phyloP scores from a whole-genome alignment of 2,113 vertebrate species.

The Arizona elegans region DNA sequence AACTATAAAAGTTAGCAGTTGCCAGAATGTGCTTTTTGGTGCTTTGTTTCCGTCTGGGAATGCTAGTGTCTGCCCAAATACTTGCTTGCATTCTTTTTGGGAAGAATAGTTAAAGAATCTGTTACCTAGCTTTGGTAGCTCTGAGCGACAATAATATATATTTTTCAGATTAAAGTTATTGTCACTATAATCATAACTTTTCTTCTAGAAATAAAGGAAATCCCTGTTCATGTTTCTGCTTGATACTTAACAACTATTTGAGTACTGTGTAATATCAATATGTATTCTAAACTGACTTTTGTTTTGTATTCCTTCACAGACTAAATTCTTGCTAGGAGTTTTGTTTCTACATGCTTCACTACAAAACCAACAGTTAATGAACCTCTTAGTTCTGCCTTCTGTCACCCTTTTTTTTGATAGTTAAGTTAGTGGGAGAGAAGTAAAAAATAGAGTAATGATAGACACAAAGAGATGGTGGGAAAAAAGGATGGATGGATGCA shows the following conservation, averaged over 20 bases:
- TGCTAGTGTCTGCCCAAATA: neutral
- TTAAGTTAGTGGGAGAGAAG: neutral
- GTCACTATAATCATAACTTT: neutral
- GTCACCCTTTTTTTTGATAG: neutral
- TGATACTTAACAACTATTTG: neutral
- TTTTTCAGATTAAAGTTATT: neutral
- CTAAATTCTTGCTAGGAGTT: neutral
- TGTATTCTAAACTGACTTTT: neutral
- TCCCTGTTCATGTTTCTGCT: too few species aligned
- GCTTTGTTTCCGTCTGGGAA: neutral
- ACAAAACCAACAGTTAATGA: neutral
- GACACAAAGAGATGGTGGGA: neutral
- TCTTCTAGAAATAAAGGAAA: neutral
- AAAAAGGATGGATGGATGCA: neutral
- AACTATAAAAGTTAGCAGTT: neutral
- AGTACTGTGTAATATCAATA: neutral
- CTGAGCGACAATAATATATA: neutral
- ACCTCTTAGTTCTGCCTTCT: neutral
- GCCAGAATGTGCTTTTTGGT: neutral
- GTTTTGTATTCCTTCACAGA: neutral
- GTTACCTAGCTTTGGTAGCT: neutral
- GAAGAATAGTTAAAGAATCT: neutral
- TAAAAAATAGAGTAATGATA: neutral
- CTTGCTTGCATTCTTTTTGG: neutral
- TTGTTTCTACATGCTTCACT: neutral